These are phyloP conservation scores for Aepyceros melampus DNA, from an alignment of 2,113 vertebrate genomes.

Conservation along the genomic window DNA sequence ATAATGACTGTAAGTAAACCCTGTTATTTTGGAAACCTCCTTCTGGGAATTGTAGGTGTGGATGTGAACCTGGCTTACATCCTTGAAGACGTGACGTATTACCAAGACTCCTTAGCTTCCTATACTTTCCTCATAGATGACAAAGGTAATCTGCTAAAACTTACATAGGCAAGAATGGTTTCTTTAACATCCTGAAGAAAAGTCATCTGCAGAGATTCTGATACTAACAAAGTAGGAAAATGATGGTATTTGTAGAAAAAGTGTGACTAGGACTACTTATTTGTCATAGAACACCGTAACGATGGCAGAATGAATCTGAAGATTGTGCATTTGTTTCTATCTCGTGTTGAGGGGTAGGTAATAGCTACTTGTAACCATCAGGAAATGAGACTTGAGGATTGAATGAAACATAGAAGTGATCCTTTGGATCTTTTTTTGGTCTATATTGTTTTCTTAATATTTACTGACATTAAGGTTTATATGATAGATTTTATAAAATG, in stretches of 20 bases:
- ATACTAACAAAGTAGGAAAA: not conserved
- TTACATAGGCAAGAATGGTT: not conserved
- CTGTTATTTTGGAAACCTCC: slow-evolving; percentile 96
- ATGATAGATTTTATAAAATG: not conserved
- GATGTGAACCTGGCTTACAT: slow-evolving; percentile 98
- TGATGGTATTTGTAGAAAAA: not conserved
- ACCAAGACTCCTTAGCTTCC: slow-evolving; percentile 96
- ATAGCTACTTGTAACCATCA: not conserved
- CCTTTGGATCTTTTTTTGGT: not conserved
- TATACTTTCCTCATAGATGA: slow-evolving; percentile 99
- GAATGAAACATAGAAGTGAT: not conserved
- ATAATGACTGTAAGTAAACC: slow-evolving; percentile 99
- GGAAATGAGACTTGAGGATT: not conserved
- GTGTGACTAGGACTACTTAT: not conserved
- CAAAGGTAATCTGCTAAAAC: slow-evolving; percentile 87
- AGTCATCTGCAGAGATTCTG: not conserved
- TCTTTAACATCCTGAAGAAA: not conserved
- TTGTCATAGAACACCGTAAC: not conserved
- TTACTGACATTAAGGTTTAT: not conserved
- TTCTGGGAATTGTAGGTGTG: slow-evolving; percentile 97
- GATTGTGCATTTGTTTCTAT: not conserved
- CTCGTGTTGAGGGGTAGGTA: not conserved
- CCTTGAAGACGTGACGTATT: slow-evolving; percentile 98
- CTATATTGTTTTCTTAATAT: not conserved
- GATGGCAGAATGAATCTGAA: not conserved